phyloP scores from a whole-genome alignment of 92 coral and sea anemone species.

The Siderastrea siderea region DNA sequence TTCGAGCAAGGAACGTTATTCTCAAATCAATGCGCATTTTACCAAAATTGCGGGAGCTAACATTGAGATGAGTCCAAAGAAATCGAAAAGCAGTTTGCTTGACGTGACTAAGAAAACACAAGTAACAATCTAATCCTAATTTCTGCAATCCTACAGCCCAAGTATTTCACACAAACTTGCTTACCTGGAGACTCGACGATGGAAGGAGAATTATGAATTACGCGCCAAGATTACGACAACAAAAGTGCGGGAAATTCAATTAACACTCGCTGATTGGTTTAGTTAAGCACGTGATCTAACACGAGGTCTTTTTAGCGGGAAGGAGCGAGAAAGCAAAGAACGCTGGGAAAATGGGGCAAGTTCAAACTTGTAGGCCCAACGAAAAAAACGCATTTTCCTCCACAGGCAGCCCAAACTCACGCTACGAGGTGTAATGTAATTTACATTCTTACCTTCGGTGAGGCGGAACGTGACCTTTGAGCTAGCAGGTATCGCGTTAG shows the following conservation, averaged over 20 bases:
- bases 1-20: background rate
- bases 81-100: background rate
- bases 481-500: no score
- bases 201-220: slow-evolving; percentile 70
- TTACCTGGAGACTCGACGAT: slow-evolving; percentile 57
- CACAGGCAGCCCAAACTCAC: no score
- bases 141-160: background rate
- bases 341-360: slow-evolving; percentile 56
- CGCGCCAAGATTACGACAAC: slow-evolving; percentile 81
- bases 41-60: background rate
- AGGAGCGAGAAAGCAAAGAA: background rate
- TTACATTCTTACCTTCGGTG: no score
- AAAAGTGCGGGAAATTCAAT: slow-evolving; percentile 83
- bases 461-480: no score
- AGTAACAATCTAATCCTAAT: background rate
- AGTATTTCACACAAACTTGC: background rate
- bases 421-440: no score
- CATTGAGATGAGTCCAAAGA: background rate
- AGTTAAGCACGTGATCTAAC: slow-evolving; percentile 65
- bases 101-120: no score
- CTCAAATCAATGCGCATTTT: background rate
- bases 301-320: slow-evolving; percentile 69
- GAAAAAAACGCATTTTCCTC: no score
- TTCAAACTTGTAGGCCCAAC: slow-evolving; percentile 17
- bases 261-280: slow-evolving; percentile 56